phyloP scores from a whole-genome alignment of 92 coral and sea anemone species.

The Diadumene lineata region DNA sequence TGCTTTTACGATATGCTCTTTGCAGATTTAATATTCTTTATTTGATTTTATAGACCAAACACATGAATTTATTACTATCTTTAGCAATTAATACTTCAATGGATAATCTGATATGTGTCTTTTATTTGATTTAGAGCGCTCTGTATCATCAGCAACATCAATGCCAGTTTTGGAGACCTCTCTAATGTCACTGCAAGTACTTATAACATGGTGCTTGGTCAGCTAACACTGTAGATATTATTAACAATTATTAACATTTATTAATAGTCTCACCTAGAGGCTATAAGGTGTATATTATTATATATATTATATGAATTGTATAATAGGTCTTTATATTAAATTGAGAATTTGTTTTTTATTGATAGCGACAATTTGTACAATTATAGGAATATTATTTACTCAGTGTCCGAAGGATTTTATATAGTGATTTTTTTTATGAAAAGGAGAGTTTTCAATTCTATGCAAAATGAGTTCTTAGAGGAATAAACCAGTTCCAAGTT shows the following conservation, averaged over 20 bases:
- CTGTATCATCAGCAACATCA: slow-evolving; percentile 5
- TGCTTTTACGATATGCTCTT: too few relatives aligned
- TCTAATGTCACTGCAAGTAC: background rate
- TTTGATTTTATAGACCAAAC: too few relatives aligned
- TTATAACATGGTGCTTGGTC: background rate
- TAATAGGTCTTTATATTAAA: background rate
- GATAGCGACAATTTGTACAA: background rate
- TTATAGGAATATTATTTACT: background rate
- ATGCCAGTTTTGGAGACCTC: background rate
- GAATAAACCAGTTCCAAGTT: too few relatives aligned
- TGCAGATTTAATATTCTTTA: too few relatives aligned
- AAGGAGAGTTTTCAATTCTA: too few relatives aligned
- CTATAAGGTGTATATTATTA: background rate
- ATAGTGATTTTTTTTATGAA: too few relatives aligned
- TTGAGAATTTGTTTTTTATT: background rate
- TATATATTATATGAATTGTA: too few relatives aligned
- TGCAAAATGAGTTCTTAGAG: too few relatives aligned
- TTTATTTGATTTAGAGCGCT: slow-evolving; percentile 13
- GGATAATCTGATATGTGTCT: background rate
- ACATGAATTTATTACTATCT: background rate
- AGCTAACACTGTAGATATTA: background rate
- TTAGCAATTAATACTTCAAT: background rate
- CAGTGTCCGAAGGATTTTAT: too few relatives aligned
- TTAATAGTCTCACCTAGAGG: background rate
- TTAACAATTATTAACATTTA: background rate